Conservation (phyloP, 2,797 vertebrate species). For the Pangasius macronema region DNA sequence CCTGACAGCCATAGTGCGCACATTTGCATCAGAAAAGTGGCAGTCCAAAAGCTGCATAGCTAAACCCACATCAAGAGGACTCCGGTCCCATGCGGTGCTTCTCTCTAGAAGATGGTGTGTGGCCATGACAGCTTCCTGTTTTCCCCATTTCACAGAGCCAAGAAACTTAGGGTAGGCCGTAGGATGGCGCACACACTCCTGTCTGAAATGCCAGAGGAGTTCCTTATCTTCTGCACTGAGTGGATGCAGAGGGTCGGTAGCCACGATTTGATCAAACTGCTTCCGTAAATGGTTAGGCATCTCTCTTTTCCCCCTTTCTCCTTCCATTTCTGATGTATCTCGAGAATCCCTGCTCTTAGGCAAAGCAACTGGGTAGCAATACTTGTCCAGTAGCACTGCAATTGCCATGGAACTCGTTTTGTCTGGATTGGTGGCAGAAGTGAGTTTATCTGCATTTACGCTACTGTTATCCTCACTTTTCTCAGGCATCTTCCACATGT, state of each 20-base stretch:
- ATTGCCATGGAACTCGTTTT: conserved; percentile 93
- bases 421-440: conserved; percentile 96
- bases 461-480: conserved; percentile 94
- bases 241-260: conserved; percentile 90
- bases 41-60: conserved; percentile 97
- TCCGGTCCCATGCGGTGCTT: conserved; percentile 88
- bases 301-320: conserved; percentile 85
- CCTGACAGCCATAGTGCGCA: conserved; percentile 92
- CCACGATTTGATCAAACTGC: conserved; percentile 91
- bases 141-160: conserved; percentile 93
- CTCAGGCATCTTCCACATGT: conserved; percentile 98
- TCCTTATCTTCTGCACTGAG: conserved; percentile 97
- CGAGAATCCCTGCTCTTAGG: conserved; percentile 83
- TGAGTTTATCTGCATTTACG: conserved; percentile 95
- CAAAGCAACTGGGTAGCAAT: conserved; percentile 93
- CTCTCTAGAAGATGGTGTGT: conserved; percentile 88
- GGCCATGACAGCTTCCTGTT: conserved; percentile 89
- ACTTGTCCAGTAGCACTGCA: conserved; percentile 90
- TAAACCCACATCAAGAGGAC: conserved; percentile 90
- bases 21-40: conserved; percentile 93
- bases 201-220: conserved; percentile 95
- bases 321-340: conserved; percentile 70
- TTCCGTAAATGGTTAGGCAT: conserved; percentile 97
- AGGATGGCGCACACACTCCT: conserved; percentile 92
- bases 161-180: conserved; percentile 95